Conservation (phyloP, 2,888 invertebrate genomes). For the Conops quadrifasciatus region DNA sequence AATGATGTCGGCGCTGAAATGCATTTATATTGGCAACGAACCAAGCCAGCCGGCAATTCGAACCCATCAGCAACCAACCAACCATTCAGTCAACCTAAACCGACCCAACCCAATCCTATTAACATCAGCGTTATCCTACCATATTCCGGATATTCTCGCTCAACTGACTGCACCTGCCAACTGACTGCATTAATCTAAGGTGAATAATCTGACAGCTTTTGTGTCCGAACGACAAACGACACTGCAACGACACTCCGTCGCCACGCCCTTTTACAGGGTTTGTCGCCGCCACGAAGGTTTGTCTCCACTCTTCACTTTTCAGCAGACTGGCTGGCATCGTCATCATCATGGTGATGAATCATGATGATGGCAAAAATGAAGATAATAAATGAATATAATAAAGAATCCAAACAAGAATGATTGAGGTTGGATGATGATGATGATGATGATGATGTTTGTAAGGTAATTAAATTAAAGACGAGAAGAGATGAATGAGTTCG, state of each 20-base stretch:
- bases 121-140: too few relatives aligned
- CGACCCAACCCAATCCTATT: background rate
- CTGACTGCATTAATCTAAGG: constrained; percentile 40
- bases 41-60: background rate
- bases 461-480: too few relatives aligned
- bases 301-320: background rate
- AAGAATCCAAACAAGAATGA: too few relatives aligned
- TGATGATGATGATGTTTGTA: too few relatives aligned
- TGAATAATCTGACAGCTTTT: constrained; percentile 40
- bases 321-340: background rate
- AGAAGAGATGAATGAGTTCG: too few relatives aligned
- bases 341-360: background rate
- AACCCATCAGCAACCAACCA: background rate
- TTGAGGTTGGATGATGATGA: too few relatives aligned
- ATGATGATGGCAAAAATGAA: background rate
- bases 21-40: constrained; percentile 9
- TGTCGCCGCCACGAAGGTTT: too few relatives aligned
- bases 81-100: background rate
- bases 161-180: constrained; percentile 14
- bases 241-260: background rate
- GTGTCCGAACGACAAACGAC: constrained; percentile 11
- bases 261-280: background rate
- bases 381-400: too few relatives aligned
- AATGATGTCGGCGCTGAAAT: too few relatives aligned
- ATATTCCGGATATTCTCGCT: too few relatives aligned